Conservation (phyloP, 2,797 vertebrate species). For the Buphagus erythrorhynchus region DNA sequence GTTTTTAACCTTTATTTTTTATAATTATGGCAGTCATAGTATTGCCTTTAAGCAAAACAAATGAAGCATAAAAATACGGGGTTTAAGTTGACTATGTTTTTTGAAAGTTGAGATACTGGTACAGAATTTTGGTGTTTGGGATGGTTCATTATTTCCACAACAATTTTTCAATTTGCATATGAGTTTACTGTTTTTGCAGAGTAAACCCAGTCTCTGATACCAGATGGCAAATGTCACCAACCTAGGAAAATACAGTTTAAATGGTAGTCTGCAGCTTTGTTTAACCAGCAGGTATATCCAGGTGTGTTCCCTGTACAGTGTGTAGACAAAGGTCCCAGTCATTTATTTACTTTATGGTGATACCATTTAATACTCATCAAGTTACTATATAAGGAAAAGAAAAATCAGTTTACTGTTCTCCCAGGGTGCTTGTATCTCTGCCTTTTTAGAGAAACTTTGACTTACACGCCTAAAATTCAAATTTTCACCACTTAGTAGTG, state of each 20-base stretch:
- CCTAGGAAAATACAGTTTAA: not conserved
- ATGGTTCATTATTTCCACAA: not conserved
- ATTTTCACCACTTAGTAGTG: not conserved
- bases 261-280: not conserved
- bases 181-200: not conserved
- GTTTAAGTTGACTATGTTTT: not conserved
- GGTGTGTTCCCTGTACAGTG: not conserved
- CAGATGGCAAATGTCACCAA: not conserved
- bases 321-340: not conserved
- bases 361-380: not conserved
- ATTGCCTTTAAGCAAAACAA: not conserved
- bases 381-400: not conserved
- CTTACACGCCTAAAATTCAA: not conserved
- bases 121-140: not conserved
- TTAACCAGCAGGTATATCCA: not conserved
- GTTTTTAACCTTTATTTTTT: not conserved
- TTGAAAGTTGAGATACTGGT: not conserved
- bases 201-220: not conserved
- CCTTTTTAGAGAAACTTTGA: not conserved
- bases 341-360: not conserved
- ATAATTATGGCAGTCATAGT: not conserved
- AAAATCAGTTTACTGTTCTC: not conserved
- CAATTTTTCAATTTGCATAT: not conserved
- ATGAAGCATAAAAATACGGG: not conserved
- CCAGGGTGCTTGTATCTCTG: not conserved